Evolutionary conservation across 53 echinoderm and acorn worm genomes (phyloP), one percentile per base, ranked within the genome.

Genomic region (Paelopatides confundens): DNA sequence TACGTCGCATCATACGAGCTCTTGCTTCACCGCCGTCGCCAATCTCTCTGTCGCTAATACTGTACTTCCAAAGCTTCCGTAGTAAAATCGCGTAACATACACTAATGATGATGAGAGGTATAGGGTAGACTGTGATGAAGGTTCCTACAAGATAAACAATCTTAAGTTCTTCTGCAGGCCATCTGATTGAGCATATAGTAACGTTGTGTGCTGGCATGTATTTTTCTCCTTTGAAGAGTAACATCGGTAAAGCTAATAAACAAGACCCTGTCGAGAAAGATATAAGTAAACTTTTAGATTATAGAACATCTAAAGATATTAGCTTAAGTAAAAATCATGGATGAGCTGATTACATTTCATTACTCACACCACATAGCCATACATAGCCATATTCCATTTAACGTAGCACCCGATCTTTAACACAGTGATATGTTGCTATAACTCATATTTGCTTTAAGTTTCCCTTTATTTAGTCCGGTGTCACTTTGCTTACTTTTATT

Each of bases 1-100:
- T 94, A 32, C 95, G 91, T n/a, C 82, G 69, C 84, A 83, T 63
- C 65, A 83, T 83, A 7, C 63, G 63, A 3, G 23, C 84, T 36
- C 65, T 63, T 21, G 26, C 39, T 35, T 63, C 64, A 8, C 63
- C 84, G 4, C 28, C 39, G 31, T 36, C 12, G 10, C 47, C 76
- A 31, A 65, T 23, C 39, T 83, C 63, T 13, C 79, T 46, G 30
- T 79, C 79, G 54, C 51, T 79, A 10, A 65, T 33, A 30, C 63
- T 64, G 63, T 40, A 65, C 10, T 62, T 35, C 84, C 84, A 83
- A 65, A 83, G 63, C 65, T 83, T 83, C 65, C 14, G 65, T 34
- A 83, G 84, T 7, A 83, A 62, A 17, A 83, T 65, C 40, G 84
- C 65, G 30, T 83, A 83, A 28, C 84, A 83, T 28, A 83, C 35